phyloP scores from a whole-genome alignment of 2,888 invertebrate genomes.

The Andrena bicolor region DNA sequence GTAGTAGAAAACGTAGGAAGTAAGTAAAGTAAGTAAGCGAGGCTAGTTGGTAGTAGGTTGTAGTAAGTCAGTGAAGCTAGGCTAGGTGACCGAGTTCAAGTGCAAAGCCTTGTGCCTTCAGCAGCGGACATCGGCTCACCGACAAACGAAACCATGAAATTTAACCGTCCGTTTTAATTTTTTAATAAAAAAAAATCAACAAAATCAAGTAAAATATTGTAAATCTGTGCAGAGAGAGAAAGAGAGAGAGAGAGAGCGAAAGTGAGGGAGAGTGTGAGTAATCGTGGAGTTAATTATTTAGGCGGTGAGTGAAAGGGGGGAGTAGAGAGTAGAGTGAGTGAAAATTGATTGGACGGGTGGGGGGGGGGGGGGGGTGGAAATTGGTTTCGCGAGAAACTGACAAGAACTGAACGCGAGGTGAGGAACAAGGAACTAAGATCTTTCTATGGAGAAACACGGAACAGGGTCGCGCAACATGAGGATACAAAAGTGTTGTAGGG shows the following conservation, averaged over 20 bases:
- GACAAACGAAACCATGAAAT: conserved; percentile 81
- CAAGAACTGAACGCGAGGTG: not conserved
- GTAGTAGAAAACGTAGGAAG: conserved; percentile 67
- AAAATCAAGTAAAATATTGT: conserved; percentile 77
- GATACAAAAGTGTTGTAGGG: conserved; percentile 4
- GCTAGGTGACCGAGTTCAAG: conserved; percentile 85
- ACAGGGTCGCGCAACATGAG: conserved; percentile 36
- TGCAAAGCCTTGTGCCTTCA: conserved; percentile 85
- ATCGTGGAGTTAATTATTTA: conserved; percentile 30
- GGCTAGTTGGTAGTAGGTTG: conserved; percentile 75
- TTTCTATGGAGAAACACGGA: conserved; percentile 31
- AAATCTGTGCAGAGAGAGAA: conserved; percentile 70
- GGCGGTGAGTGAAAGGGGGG: conserved; percentile 10
- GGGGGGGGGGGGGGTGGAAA: conserved; percentile 34
- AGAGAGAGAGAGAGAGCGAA: conserved; percentile 40
- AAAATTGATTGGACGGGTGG: conserved; percentile 11
- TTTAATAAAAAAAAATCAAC: conserved; percentile 78
- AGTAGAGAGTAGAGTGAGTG: conserved; percentile 1
- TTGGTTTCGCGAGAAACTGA: conserved; percentile 9
- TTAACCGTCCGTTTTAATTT: conserved; percentile 84
- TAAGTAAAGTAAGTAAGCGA: conserved; percentile 75
- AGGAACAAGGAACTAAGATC: conserved; percentile 14
- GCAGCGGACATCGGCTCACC: conserved; percentile 85
- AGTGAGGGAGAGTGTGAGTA: conserved; percentile 20
- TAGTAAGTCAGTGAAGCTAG: conserved; percentile 81